phyloP scores from a whole-genome alignment of 2,113 vertebrate species.

The Crotalus tigris region DNA sequence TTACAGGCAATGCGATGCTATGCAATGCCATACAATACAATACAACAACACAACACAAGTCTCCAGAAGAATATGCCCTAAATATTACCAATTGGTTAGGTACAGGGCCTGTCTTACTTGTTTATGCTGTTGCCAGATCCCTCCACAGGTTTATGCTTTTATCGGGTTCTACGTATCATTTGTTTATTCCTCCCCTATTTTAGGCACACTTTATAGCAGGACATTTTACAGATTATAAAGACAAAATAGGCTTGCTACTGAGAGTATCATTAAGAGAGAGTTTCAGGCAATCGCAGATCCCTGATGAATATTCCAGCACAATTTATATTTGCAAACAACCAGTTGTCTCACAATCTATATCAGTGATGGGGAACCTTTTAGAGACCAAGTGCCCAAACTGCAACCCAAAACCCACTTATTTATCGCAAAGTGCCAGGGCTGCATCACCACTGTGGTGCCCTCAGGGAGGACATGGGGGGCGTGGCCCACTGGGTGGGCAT shows the following conservation, averaged over 20 bases:
- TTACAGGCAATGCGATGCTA: background rate
- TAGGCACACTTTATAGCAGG: background rate
- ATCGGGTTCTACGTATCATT: background rate
- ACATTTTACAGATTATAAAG: background rate
- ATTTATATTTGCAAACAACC: background rate
- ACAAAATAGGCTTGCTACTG: background rate
- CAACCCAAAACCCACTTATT: too few species aligned
- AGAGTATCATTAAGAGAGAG: background rate
- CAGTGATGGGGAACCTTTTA: too few species aligned
- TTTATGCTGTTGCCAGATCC: background rate
- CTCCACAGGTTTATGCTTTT: background rate
- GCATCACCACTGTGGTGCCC: too few species aligned
- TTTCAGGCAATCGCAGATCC: background rate
- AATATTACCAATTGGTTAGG: background rate
- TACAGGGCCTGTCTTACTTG: background rate
- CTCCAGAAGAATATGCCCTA: background rate
- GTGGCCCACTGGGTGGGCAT: too few species aligned
- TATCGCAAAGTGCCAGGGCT: too few species aligned
- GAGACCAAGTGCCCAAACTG: too few species aligned
- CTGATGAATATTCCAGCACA: background rate
- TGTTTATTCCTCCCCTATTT: background rate
- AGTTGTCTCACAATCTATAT: background rate
- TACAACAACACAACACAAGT: background rate
- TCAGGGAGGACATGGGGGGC: too few species aligned
- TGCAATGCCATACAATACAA: background rate